Percentiles rank a stretch among this genome's conserved stretches.
Evolutionary conservation across 53 echinoderm and acorn worm genomes (phyloP).

Genomic region (Glandiceps talaboti): DNA sequence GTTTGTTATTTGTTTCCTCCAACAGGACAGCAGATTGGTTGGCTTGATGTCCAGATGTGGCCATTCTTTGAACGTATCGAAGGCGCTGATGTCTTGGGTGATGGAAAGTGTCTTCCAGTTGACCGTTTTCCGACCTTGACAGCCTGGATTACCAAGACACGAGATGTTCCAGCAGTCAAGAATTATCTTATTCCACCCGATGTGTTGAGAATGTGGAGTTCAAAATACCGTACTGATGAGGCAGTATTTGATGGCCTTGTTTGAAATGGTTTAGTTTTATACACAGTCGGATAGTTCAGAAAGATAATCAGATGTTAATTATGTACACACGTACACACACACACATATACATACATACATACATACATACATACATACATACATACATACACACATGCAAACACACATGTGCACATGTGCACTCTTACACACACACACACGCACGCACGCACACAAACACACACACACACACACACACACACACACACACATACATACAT

Average conservation of each 20-base stretch:
- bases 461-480: too few relatives aligned
- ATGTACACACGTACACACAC: neutral
- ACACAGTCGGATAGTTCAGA: neutral
- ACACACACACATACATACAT: too few relatives aligned
- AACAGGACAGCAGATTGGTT: neutral
- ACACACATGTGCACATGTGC: too few relatives aligned
- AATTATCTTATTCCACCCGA: neutral
- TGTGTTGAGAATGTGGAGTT: neutral
- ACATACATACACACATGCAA: too few relatives aligned
- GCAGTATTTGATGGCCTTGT: neutral
- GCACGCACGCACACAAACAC: too few relatives aligned
- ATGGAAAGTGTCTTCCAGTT: neutral
- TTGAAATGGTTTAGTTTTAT: neutral
- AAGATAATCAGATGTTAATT: neutral
- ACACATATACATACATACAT: too few relatives aligned
- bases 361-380: too few relatives aligned
- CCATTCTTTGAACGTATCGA: neutral
- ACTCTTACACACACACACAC: too few relatives aligned
- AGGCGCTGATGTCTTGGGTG: neutral
- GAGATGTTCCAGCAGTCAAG: neutral
- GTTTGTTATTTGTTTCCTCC: neutral
- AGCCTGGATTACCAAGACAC: neutral
- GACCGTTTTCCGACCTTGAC: neutral
- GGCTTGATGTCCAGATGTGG: neutral
- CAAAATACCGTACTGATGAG: neutral